Evolutionary conservation across 2,888 invertebrate genomes (phyloP), one percentile per base, ranked within the genome.

Genomic region (Chrysolina oricalcia): DNA sequence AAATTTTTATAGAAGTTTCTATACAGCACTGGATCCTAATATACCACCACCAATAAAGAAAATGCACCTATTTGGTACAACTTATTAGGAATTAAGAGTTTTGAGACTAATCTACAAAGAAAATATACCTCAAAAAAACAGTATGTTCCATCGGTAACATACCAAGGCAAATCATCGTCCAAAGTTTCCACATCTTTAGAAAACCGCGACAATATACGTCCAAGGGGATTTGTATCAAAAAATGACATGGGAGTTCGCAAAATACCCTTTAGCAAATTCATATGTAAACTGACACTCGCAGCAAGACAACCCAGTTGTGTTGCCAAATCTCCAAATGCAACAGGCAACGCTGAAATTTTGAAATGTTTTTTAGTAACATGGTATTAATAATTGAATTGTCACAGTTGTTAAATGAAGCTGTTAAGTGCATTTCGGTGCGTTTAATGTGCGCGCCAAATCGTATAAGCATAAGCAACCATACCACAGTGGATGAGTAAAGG

Each of bases 161-260:
- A 90, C 89, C 90, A 91, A 78, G 94, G 93, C 65, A 94, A 91
- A 84, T 91, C 91, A 84, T 91, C 91, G 89, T 95, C 94, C 91
- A 94, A 88, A 17, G 70, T 66, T 88, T 94, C 94, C 83, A 94
- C 89, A 89, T 95, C 94, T 92, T 94, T 93, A 88, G 93, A 92
- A 89, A 94, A 94, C 88, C 94, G 91, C 89, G 93, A 90, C 75
- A 96, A 90, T 83, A 96, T 92, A 82, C 95, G 91, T 87, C 95
- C 95, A 80, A 92, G 83, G 62, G 95, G 95, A 72, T 95, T 95
- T 83, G 92, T 93, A 88, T 96, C 95, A 90, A 94, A 95, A 90
- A 95, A 92, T 86, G 92, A 91, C 90, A 94, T 91, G 72, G 95
- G 94, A 85, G 92, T 91, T 85, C 91, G 91, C 81, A 95, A 87